Percentiles rank a stretch among this genome's conserved stretches.
Conservation (phyloP, 2,797 vertebrate genomes). For the Chaunax sp. region DNA sequence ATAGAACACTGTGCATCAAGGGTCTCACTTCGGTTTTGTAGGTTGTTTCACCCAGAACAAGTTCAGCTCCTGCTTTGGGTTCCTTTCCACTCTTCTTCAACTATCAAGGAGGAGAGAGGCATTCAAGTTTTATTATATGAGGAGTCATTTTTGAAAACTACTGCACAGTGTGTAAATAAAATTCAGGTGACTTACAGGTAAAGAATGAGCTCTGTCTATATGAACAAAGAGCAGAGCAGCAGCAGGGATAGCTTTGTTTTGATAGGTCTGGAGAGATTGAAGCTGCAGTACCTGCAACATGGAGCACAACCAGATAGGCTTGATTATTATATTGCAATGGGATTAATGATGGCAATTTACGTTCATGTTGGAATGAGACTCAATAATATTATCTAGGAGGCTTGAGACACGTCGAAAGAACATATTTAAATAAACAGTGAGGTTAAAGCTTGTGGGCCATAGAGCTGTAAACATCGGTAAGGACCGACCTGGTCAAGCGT, state of each 20-base stretch:
- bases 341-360: background rate
- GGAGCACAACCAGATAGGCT: slow-evolving; percentile 18
- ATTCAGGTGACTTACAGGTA: slow-evolving; percentile 83
- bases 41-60: slow-evolving; percentile 81
- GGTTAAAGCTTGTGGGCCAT: background rate
- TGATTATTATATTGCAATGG: background rate
- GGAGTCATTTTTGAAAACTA: background rate
- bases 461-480: background rate
- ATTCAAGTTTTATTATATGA: background rate
- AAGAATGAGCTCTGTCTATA: slow-evolving; percentile 84
- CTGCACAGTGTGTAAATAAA: background rate
- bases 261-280: slow-evolving; percentile 85
- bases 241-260: slow-evolving; percentile 85
- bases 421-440: background rate
- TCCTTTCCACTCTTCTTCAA: slow-evolving; percentile 90
- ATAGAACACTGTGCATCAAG: background rate
- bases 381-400: slow-evolving; percentile 2
- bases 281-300: slow-evolving; percentile 85
- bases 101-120: slow-evolving; percentile 64
- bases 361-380: slow-evolving; percentile 8
- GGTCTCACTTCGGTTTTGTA: slow-evolving; percentile 87
- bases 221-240: slow-evolving; percentile 88
- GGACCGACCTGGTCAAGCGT: slow-evolving; percentile 86
- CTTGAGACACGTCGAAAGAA: background rate
- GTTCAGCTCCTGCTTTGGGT: slow-evolving; percentile 85